Percentiles rank a stretch among this genome's conserved stretches.
Evolutionary conservation across 2,888 invertebrate genomes (phyloP).

Genomic region (Falcaria lacertinaria): DNA sequence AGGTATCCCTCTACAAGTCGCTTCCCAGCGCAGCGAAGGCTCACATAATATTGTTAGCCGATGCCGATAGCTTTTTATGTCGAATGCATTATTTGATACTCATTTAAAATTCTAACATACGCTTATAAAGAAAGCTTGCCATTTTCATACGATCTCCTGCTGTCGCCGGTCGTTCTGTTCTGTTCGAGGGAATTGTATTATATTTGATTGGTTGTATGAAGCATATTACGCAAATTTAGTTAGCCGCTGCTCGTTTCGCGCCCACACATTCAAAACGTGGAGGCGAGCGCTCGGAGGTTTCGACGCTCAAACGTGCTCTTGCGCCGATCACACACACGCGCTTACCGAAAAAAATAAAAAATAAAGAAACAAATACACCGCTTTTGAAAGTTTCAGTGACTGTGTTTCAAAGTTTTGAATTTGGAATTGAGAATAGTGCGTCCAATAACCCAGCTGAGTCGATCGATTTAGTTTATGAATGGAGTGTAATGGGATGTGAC

Average conservation of each 20-base stretch:
- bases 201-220: slow-evolving; percentile 47
- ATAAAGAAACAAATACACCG: slow-evolving; percentile 18
- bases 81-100: slow-evolving; percentile 79
- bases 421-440: slow-evolving; percentile 34
- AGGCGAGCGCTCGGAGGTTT: slow-evolving; percentile 71
- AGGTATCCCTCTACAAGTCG: slow-evolving; percentile 67
- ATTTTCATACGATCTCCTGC: slow-evolving; percentile 71
- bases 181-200: slow-evolving; percentile 19
- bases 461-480: slow-evolving; percentile 67
- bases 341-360: slow-evolving; percentile 40
- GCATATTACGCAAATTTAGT: slow-evolving; percentile 75
- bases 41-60: slow-evolving; percentile 77
- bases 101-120: slow-evolving; percentile 80
- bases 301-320: slow-evolving; percentile 69
- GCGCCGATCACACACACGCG: slow-evolving; percentile 68
- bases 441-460: slow-evolving; percentile 31
- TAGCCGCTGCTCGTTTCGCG: slow-evolving; percentile 48
- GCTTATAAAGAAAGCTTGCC: slow-evolving; percentile 74
- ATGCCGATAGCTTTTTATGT: slow-evolving; percentile 77
- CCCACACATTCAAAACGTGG: slow-evolving; percentile 73
- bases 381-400: slow-evolving; percentile 24
- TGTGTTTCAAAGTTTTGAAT: slow-evolving; percentile 27
- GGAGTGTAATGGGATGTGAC: slow-evolving; percentile 73
- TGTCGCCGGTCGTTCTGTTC: slow-evolving; percentile 56
- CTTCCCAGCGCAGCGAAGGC: slow-evolving; percentile 75